phyloP scores from a whole-genome alignment of 2,797 vertebrate species.

The Cuculus canorus region DNA sequence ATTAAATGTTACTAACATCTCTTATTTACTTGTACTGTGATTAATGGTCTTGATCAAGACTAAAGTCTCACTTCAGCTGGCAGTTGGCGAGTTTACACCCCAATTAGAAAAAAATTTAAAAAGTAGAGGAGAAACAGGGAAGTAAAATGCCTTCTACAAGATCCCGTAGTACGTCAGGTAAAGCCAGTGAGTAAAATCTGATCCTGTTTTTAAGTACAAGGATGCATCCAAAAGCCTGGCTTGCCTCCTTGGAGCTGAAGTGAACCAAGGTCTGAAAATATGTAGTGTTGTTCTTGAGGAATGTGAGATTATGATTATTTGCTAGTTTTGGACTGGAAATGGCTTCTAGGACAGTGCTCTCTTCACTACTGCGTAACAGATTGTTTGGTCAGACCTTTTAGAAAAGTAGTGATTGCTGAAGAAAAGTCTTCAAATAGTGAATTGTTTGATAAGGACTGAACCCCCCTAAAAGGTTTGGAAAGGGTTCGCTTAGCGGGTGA shows the following conservation, averaged over 20 bases:
- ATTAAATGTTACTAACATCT: not conserved
- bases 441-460: not conserved
- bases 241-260: not conserved
- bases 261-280: not conserved
- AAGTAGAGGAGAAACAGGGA: not conserved
- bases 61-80: not conserved
- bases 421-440: not conserved
- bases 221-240: not conserved
- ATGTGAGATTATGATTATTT: not conserved
- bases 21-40: not conserved
- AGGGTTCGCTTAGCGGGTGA: not conserved
- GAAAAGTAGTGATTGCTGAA: not conserved
- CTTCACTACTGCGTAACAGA: not conserved
- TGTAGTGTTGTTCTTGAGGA: accelerated
- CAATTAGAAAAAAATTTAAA: not conserved
- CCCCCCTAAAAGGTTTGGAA: not conserved
- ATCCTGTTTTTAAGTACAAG: not conserved
- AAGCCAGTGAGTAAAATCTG: not conserved
- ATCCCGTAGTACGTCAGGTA: not conserved
- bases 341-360: not conserved
- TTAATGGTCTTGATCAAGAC: not conserved
- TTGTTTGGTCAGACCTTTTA: not conserved
- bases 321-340: not conserved
- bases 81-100: not conserved
- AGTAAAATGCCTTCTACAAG: not conserved